phyloP scores from a whole-genome alignment of 1,140 invertebrate genomes.

The Apis cerana region DNA sequence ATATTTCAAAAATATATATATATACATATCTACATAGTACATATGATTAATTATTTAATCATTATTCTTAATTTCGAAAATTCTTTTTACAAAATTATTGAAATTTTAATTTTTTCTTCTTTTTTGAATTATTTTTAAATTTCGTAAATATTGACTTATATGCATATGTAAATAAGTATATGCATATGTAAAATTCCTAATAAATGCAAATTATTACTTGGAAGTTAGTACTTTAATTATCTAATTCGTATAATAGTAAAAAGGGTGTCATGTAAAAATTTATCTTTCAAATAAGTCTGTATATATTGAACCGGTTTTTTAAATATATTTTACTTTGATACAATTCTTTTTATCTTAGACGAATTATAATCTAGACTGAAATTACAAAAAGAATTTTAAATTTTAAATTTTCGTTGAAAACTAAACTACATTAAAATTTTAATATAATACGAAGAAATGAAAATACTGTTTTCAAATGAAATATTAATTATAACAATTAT shows the following conservation, averaged over 20 bases:
- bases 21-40: too few relatives aligned
- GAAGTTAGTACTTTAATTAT: constrained; percentile 12
- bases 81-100: not conserved
- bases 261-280: constrained; percentile 21
- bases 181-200: constrained; percentile 8
- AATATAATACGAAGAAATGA: not conserved
- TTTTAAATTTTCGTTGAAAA: not conserved
- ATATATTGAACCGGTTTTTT: constrained; percentile 35
- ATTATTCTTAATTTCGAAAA: too few relatives aligned
- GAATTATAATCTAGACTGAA: not conserved
- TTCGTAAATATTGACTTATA: not conserved
- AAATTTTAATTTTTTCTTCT: not conserved
- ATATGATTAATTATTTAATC: too few relatives aligned
- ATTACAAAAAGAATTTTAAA: not conserved
- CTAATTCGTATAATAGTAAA: constrained; percentile 5
- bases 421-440: not conserved
- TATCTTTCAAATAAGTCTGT: constrained; percentile 30
- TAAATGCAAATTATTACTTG: constrained; percentile 27
- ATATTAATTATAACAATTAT: constrained; percentile 16
- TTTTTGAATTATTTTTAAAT: not conserved
- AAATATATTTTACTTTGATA: constrained; percentile 18
- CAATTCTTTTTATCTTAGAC: constrained; percentile 10
- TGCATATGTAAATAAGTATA: constrained; percentile 12
- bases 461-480: not conserved
- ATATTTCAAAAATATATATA: not conserved